These are phyloP conservation scores for Peromyscus aztecus DNA, from an alignment of 2,797 vertebrate species.

Conservation along the genomic window DNA sequence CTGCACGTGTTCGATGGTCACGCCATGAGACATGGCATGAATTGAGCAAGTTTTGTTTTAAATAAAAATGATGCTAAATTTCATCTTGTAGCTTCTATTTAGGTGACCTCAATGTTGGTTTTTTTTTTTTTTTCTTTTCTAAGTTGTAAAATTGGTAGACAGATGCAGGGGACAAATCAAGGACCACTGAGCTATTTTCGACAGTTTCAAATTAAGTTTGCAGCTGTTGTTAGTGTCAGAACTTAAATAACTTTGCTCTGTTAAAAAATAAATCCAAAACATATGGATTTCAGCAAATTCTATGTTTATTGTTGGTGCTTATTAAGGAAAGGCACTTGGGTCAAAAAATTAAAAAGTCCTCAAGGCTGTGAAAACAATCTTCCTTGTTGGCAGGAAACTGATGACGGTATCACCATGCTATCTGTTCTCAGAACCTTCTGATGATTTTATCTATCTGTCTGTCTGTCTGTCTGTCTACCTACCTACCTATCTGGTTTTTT, in stretches of 20 bases:
- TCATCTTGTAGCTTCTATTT: constrained; percentile 51
- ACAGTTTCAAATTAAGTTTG: constrained; percentile 69
- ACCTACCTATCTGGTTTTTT: background rate
- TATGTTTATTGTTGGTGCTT: constrained; percentile 74
- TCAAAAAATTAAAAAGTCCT: constrained; percentile 56
- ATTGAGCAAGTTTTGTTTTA: constrained; percentile 1
- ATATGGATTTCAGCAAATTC: constrained; percentile 75
- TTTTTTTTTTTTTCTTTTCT: background rate
- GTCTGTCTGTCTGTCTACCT: background rate
- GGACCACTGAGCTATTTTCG: constrained; percentile 77
- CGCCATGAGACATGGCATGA: background rate
- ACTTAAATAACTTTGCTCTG: constrained; percentile 77
- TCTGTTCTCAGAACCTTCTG: background rate
- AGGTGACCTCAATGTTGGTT: constrained; percentile 32
- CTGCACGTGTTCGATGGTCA: background rate
- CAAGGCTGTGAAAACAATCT: background rate
- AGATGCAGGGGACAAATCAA: constrained; percentile 73
- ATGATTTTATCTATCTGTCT: background rate
- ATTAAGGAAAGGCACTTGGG: constrained; percentile 60
- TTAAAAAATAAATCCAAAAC: constrained; percentile 76
- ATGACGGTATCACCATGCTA: background rate
- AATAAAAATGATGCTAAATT: constrained; percentile 60
- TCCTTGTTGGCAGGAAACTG: background rate
- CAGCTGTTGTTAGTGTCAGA: constrained; percentile 74
- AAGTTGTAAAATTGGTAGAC: constrained; percentile 70